Conservation (phyloP, 92 coral and sea anemone genomes). For the Porites cylindrica region DNA sequence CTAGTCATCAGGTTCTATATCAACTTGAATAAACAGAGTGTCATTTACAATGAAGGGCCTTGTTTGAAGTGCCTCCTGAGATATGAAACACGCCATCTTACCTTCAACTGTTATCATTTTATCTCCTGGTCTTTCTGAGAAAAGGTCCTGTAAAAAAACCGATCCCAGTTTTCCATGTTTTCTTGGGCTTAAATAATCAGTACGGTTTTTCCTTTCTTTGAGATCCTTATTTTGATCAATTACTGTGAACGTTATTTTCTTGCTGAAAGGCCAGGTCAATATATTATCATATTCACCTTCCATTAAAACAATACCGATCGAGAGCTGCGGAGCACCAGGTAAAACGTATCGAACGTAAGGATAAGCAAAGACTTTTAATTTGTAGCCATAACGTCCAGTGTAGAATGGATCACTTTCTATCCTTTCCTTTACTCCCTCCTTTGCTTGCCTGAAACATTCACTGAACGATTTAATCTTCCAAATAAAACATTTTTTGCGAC, state of each 20-base stretch:
- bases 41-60: slow-evolving; percentile 7
- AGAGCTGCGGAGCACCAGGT: no score
- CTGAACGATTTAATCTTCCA: neutral
- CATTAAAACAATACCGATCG: no score
- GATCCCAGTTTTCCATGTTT: no score
- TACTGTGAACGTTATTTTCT: neutral
- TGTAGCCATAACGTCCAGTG: neutral
- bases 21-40: slow-evolving; percentile 16
- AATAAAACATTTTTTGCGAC: neutral
- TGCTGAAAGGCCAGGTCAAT: neutral
- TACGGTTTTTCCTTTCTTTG: neutral
- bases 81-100: neutral
- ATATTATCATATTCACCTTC: slow-evolving; percentile 35
- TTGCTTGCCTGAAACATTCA: neutral
- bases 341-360: neutral
- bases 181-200: no score
- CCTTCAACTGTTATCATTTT: no score
- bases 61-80: neutral
- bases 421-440: neutral
- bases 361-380: neutral
- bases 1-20: neutral
- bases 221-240: neutral
- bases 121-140: no score
- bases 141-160: no score
- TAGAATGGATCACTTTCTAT: neutral